Conservation (phyloP, 2,888 invertebrate species). For the Temnothorax rugatulus region DNA sequence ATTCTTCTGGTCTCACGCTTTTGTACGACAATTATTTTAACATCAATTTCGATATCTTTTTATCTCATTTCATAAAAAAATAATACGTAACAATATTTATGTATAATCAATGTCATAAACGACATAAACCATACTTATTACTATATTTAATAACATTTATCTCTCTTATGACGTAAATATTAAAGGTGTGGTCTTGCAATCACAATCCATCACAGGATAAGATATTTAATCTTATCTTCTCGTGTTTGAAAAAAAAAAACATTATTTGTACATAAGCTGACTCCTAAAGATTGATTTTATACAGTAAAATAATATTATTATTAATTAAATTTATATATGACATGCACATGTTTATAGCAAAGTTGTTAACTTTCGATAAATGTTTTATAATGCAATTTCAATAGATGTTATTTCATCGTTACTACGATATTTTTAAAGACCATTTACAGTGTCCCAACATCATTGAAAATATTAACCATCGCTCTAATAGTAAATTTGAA, state of each 20-base stretch:
- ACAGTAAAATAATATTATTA: not conserved
- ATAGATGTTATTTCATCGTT: not conserved
- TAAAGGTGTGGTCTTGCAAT: not conserved
- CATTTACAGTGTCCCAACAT: not conserved
- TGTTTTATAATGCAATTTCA: not conserved
- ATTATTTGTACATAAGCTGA: slow-evolving; percentile 2
- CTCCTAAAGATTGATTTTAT: not conserved
- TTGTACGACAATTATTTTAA: not conserved
- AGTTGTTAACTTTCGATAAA: not conserved
- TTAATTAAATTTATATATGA: not conserved
- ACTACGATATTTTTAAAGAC: not conserved
- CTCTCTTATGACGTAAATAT: not conserved
- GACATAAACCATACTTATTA: not conserved
- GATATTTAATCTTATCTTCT: slow-evolving; percentile 24
- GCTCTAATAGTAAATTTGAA: not conserved
- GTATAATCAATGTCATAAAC: not conserved
- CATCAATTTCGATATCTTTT: not conserved
- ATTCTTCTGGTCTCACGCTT: not conserved
- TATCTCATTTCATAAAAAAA: slow-evolving; percentile 2
- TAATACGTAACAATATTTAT: not conserved
- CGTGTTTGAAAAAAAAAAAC: not conserved
- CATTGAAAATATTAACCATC: not conserved
- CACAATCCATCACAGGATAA: not conserved
- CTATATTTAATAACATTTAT: slow-evolving; percentile 1
- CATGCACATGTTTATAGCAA: slow-evolving; percentile 1